A percentile compares a stretch with the other conserved stretches of the same genome.
Evolutionary conservation across 1,140 invertebrate genomes (phyloP).

Genomic region (Gerris buenoi): DNA sequence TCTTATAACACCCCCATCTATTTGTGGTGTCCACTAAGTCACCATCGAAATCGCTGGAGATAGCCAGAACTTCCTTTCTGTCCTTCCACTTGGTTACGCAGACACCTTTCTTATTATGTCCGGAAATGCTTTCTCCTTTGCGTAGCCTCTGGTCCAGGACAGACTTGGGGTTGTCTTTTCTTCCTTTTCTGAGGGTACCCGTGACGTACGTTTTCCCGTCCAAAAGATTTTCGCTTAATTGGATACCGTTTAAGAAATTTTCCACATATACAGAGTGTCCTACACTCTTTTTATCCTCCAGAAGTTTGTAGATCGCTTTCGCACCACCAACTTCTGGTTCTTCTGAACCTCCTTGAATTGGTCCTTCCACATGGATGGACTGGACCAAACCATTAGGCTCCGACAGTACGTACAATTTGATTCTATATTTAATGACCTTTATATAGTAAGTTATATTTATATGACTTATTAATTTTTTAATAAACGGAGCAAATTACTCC

Average conservation of each 20-base stretch:
- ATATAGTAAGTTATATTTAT: too few species aligned
- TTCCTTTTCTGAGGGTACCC: slow-evolving; percentile 14
- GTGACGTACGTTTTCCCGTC: slow-evolving; percentile 16
- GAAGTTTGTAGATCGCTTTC: neutral
- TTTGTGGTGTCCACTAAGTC: neutral
- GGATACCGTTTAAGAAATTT: slow-evolving; percentile 9
- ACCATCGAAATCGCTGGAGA: neutral
- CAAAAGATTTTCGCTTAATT: slow-evolving; percentile 11
- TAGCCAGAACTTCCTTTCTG: slow-evolving; percentile 21
- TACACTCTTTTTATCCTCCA: too few species aligned
- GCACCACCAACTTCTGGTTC: neutral
- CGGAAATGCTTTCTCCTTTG: slow-evolving; percentile 16
- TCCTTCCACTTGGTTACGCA: slow-evolving; percentile 27
- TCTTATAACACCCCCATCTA: neutral
- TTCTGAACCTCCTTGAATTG: slow-evolving; percentile 13
- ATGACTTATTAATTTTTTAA: too few species aligned
- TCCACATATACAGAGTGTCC: slow-evolving; percentile 6
- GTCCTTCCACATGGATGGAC: slow-evolving; percentile 7
- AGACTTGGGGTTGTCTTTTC: slow-evolving; percentile 15
- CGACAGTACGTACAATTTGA: slow-evolving; percentile 25
- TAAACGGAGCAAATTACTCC: too few species aligned
- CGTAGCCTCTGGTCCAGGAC: slow-evolving; percentile 17
- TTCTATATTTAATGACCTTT: slow-evolving; percentile 26
- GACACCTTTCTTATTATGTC: slow-evolving; percentile 1
- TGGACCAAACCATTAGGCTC: slow-evolving; percentile 14